These are phyloP conservation scores for Dasypogon diadema DNA, from an alignment of 2,888 invertebrate species.

Conservation along the genomic window DNA sequence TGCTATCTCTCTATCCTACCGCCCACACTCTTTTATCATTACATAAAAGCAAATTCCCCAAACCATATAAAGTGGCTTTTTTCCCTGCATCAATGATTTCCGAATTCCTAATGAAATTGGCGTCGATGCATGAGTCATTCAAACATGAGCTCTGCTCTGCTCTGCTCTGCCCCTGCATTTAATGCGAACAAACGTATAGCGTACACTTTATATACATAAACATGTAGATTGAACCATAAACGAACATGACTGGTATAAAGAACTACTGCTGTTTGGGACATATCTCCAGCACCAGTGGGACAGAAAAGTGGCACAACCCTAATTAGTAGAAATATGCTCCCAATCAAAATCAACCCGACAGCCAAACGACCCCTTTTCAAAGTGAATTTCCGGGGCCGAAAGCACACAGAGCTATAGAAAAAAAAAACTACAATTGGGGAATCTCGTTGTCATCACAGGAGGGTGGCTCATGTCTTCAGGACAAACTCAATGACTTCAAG, in stretches of 20 bases:
- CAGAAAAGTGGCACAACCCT: not conserved
- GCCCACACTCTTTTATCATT: not conserved
- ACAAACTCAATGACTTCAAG: conserved; percentile 17
- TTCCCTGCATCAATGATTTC: not conserved
- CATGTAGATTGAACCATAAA: not conserved
- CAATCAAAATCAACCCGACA: conserved; percentile 31
- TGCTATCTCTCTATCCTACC: not conserved
- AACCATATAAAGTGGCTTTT: not conserved
- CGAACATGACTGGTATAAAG: not conserved
- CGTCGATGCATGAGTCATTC: conserved; percentile 14
- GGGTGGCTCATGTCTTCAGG: conserved; percentile 12
- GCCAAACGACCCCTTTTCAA: conserved; percentile 27
- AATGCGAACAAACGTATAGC: not conserved
- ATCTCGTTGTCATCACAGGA: conserved; percentile 5
- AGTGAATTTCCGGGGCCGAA: conserved; percentile 13
- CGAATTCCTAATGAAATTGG: conserved; percentile 6
- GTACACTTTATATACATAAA: not conserved
- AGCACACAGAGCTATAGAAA: not conserved
- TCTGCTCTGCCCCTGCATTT: not conserved
- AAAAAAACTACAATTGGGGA: conserved; percentile 2
- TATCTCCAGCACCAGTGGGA: not conserved
- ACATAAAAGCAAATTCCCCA: not conserved
- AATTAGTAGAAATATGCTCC: conserved; percentile 30
- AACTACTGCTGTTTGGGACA: not conserved
- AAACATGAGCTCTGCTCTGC: no score